Evolutionary conservation across 2,888 invertebrate species (phyloP).

Genomic region (Thelaira solivaga): DNA sequence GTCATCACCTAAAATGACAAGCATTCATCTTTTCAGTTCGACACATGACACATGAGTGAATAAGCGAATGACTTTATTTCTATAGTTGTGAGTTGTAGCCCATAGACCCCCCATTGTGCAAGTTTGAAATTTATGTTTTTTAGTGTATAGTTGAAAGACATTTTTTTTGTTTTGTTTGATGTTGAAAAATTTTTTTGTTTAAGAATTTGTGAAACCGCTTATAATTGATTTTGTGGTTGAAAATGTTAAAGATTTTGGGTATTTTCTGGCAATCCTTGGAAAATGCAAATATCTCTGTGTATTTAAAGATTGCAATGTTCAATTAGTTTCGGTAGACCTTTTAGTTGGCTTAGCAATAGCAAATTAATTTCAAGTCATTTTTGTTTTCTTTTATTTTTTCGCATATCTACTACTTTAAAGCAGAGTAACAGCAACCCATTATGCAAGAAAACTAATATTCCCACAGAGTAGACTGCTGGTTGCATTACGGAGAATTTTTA

Average conservation of each 20-base stretch:
- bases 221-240: conserved; percentile 61
- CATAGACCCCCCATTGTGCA: conserved; percentile 34
- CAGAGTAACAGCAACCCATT: not conserved
- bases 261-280: not conserved
- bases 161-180: not conserved
- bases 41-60: not conserved
- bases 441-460: not conserved
- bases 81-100: not conserved
- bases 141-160: not conserved
- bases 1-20: conserved; percentile 38
- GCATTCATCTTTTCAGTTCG: conserved; percentile 34
- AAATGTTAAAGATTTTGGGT: conserved; percentile 5
- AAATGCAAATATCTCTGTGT: conserved; percentile 21
- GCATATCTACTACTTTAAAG: too few species aligned
- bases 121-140: not conserved
- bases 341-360: not conserved
- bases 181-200: not conserved
- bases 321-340: conserved; percentile 33
- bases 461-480: conserved; percentile 6
- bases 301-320: not conserved
- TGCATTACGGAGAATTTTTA: conserved; percentile 7
- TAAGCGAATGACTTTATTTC: conserved; percentile 29
- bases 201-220: conserved; percentile 36
- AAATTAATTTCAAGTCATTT: not conserved
- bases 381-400: too few species aligned